Evolutionary conservation across 2,797 vertebrate genomes (phyloP), one percentile per base, ranked within the genome.

Genomic region (Hipposideros larvatus): DNA sequence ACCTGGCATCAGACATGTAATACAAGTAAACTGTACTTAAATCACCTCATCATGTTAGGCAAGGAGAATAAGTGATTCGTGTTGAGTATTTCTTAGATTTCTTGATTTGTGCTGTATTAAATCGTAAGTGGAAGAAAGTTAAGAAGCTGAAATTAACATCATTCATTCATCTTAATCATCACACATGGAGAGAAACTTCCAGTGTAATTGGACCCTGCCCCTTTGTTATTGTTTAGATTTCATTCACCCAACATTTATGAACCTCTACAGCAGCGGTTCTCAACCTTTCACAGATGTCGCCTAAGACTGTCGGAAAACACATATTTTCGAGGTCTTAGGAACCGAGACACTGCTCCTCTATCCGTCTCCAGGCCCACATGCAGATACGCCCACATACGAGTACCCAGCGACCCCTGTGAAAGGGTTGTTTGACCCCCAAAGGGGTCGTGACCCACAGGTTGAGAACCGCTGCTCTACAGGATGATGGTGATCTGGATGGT

Each of bases 181-280:
- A 83, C 41, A 53, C 8, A 8, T 41, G 63, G 31, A 79, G 41
- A 87, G 22, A 77, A 66, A 31, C 7, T 28, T 73, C 11, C n/a
- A n/a, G 2, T 89, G 28, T 80, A 79, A 24, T 34, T 41, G 65
- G 57, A 78, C 19, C 16, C 53, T 82, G 4, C 11, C 24, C 4
- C 34, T 78, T 70, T 34, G 63, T 94, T 75, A 7, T 24, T 53
- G 22, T 75, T 83, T 74, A 94, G 57, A 75, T 94, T 80, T 96
- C 79, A 59, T 73, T 48, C 53, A 43, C 77, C 90, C n/a, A 74
- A 7, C 37, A 53, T 59, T 16, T 77, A 55, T 43, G 31, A 91
- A 87, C 28, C 55, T 73, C 43, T 71, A 5, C 37, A 37, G 37
- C 37, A 37, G 37, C 37, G 37, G 37, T 37, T 37, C 37, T 37